A percentile compares a stretch with the other conserved stretches of the same genome.
These are phyloP conservation scores for Cochlearius cochlearius DNA, from an alignment of 2,113 vertebrate genomes.

Conservation along the genomic window DNA sequence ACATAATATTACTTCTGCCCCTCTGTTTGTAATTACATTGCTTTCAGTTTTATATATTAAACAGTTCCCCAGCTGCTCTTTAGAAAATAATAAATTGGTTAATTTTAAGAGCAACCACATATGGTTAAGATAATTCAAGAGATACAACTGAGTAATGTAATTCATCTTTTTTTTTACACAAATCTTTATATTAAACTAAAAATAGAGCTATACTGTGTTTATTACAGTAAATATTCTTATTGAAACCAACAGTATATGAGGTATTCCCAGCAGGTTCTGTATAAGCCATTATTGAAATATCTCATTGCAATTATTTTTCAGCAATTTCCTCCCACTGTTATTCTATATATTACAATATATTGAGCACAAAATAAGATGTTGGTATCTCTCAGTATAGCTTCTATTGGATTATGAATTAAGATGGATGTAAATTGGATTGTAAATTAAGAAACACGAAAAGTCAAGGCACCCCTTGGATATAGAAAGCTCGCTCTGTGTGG, in stretches of 20 bases:
- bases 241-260: constrained; percentile 12
- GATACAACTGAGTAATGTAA: constrained; percentile 1
- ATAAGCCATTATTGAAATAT: constrained; percentile 23
- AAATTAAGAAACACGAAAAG: neutral
- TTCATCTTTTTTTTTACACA: constrained; percentile 11
- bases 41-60: constrained; percentile 47
- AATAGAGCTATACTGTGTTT: constrained; percentile 10
- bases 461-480: neutral
- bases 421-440: neutral
- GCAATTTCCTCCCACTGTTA: constrained; percentile 25
- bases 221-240: constrained; percentile 30
- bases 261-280: constrained; percentile 21
- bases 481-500: neutral
- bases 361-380: neutral
- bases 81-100: constrained; percentile 68
- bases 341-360: neutral
- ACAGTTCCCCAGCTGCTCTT: constrained; percentile 38
- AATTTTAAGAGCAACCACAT: constrained; percentile 60
- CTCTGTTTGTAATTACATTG: constrained; percentile 49
- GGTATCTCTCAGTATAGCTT: neutral
- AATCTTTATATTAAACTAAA: constrained; percentile 53
- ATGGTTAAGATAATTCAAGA: constrained; percentile 57
- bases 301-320: constrained; percentile 41
- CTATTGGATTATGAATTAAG: neutral
- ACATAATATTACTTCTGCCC: constrained; percentile 4